Base-by-base conservation (phyloP, 2,888 invertebrate genomes). In the Himalopsyche anomala region DNA sequence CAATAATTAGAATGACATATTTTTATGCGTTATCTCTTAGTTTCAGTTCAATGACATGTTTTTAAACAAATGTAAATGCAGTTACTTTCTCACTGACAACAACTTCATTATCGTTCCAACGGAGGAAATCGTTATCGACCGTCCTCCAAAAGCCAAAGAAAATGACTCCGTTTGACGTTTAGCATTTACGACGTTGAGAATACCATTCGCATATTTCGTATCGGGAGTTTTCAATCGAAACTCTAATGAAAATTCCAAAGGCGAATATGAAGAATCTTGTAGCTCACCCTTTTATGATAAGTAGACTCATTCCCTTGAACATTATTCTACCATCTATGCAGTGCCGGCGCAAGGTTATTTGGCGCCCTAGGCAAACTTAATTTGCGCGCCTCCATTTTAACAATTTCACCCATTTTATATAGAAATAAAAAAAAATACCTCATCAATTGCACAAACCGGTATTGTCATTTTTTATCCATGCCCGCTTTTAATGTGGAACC, bases 241-340 rank as follows among this genome's bases (percentile, higher is more conserved):
- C 19, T 62, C 19, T 62, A 6, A 19, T 6, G 19, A 62, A 62
- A 62, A 62, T 62, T 62, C 62, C 62, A 62, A 62, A 2, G 28
- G 19, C 62, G 28, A 62, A 62, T 11, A 62, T 62, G 28, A 62
- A 62, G 28, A 62, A 62, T 62, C 28, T 6, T n/a, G 3, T 1
- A n/a, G 62, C 62, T n/a, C 28, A 62, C 62, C 62, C n/a, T n/a
- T 62, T 62, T 62, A 62, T 62, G 62, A 62, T 28, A 51, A 51
- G 51, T 51, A 12, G 51, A 51, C 51, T 51, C 51, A 51, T 51
- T 51, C 51, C 51, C 15, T 51, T 8, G 15, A 15, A 15, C 12
- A 6, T 51, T 51, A 6, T 11, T 42, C 42, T 5, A 42, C 45
- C 28, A 28, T 28, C 28, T n/a, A n/a, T n/a, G n/a, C n/a, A n/a